Conservation (phyloP, 2,797 vertebrate genomes). For the Acropternis orthonyx region DNA sequence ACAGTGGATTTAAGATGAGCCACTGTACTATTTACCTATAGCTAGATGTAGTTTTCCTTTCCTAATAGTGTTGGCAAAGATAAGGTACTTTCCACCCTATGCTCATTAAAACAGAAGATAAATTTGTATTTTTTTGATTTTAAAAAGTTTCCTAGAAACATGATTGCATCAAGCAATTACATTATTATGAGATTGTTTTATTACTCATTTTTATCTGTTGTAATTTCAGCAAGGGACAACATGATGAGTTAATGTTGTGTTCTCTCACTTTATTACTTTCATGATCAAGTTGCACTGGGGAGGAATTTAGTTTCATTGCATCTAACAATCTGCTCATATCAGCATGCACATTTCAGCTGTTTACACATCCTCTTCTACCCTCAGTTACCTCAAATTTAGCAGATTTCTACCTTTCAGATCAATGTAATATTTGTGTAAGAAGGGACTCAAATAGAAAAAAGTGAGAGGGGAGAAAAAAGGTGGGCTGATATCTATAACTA, state of each 20-base stretch:
- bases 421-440: not conserved
- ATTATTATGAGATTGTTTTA: slow-evolving; percentile 29
- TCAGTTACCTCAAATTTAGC: not conserved
- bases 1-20: not conserved
- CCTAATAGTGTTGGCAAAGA: not conserved
- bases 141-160: slow-evolving; percentile 30
- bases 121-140: slow-evolving; percentile 4
- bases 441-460: not conserved
- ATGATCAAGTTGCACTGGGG: slow-evolving; percentile 30
- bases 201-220: not conserved
- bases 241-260: slow-evolving; percentile 3
- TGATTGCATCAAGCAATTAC: slow-evolving; percentile 26
- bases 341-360: not conserved
- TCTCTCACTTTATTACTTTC: slow-evolving; percentile 33
- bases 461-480: not conserved
- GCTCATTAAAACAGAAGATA: not conserved
- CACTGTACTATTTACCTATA: not conserved
- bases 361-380: not conserved
- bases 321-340: not conserved
- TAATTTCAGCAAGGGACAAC: not conserved
- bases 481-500: not conserved
- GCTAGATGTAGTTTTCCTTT: not conserved
- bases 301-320: slow-evolving; percentile 27
- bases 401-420: not conserved
- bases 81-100: not conserved